A percentile compares a stretch with the other conserved stretches of the same genome.
Evolutionary conservation across 2,113 vertebrate species (phyloP).

Genomic region (Dinomys branickii): DNA sequence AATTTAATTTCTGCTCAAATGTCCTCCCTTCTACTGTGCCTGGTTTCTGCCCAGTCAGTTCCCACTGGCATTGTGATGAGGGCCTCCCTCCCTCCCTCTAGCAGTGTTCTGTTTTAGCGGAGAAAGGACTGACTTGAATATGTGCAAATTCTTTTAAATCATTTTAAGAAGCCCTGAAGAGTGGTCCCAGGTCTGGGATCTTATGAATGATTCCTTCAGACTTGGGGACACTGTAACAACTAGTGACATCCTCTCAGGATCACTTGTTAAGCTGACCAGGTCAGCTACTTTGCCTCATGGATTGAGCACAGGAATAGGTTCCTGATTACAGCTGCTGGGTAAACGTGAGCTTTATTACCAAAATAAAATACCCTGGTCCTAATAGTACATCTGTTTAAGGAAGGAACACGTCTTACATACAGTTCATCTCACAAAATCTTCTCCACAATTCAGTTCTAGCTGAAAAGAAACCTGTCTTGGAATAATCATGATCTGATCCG

Average conservation of each 20-base stretch:
- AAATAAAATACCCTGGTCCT: conserved; percentile 57
- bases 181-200: not conserved
- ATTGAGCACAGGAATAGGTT: not conserved
- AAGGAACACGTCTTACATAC: conserved; percentile 50
- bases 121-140: conserved; percentile 21
- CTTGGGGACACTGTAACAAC: not conserved
- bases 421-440: conserved; percentile 34
- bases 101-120: not conserved
- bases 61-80: not conserved
- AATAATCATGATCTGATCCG: not conserved
- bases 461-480: conserved; percentile 4
- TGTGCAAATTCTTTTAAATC: conserved; percentile 42
- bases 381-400: conserved; percentile 61
- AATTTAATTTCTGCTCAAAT: conserved; percentile 5
- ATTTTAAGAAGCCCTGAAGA: conserved; percentile 38
- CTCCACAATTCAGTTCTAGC: not conserved
- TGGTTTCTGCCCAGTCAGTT: not conserved
- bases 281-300: not conserved
- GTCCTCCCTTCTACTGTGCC: not conserved
- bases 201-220: not conserved
- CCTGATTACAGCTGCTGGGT: conserved; percentile 33
- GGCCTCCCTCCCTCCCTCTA: not conserved
- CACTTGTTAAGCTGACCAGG: not conserved
- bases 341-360: conserved; percentile 65
- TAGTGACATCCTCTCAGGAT: not conserved